phyloP scores from a whole-genome alignment of 1,140 invertebrate genomes.

The Neuroterus valhalla region DNA sequence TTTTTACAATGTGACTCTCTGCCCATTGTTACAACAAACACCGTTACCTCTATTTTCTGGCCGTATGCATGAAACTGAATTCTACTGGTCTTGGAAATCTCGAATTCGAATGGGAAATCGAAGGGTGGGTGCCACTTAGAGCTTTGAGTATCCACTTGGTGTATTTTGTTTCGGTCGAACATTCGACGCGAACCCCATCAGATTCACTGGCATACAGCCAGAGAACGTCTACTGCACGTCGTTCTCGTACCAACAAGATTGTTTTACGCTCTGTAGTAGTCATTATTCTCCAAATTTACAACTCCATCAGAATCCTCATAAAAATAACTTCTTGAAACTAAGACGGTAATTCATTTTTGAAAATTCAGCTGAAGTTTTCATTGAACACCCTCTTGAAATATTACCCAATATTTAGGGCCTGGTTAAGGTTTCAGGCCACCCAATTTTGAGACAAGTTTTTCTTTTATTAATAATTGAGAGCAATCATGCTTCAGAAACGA shows the following conservation, averaged over 20 bases:
- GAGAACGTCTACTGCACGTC: background rate
- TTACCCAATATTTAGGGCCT: too few species aligned
- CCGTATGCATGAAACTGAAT: constrained; percentile 31
- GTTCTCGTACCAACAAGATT: background rate
- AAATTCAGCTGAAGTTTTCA: too few species aligned
- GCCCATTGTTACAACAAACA: background rate
- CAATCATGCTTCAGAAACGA: too few species aligned
- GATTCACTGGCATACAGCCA: constrained; percentile 33
- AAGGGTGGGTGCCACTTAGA: constrained; percentile 17
- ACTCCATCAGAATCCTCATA: too few species aligned
- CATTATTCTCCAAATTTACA: too few species aligned
- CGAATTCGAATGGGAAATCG: constrained; percentile 32
- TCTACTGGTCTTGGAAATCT: constrained; percentile 20
- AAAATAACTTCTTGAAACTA: too few species aligned
- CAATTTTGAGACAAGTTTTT: too few species aligned
- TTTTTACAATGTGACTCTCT: background rate
- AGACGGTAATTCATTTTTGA: too few species aligned
- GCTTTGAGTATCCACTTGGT: constrained; percentile 14
- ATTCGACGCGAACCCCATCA: constrained; percentile 33
- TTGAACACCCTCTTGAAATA: too few species aligned
- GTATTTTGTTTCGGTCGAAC: constrained; percentile 41
- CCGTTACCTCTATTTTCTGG: background rate
- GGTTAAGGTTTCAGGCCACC: too few species aligned
- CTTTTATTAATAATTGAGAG: too few species aligned
- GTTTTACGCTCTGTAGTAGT: background rate